Conservation (phyloP, 2,113 vertebrate species). For the Oncorhynchus tshawytscha region DNA sequence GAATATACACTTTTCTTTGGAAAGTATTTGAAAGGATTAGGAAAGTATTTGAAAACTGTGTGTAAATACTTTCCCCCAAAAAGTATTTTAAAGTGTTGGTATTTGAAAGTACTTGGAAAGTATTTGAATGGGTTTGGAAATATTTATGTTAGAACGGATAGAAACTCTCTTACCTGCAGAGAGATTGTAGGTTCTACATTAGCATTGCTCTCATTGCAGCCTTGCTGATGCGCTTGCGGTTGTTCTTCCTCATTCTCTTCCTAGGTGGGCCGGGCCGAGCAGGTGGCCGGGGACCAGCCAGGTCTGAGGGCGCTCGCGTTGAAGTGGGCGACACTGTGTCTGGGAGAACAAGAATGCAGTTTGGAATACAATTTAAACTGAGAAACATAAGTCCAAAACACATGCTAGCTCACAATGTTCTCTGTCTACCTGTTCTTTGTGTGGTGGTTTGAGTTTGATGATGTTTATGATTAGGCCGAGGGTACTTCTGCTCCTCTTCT, state of each 20-base stretch:
- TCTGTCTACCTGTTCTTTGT: slow-evolving; percentile 60
- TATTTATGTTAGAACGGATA: too few species aligned
- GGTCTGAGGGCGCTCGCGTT: slow-evolving; percentile 24
- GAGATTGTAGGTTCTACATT: slow-evolving; percentile 58
- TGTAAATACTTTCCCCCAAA: too few species aligned
- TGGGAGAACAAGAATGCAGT: slow-evolving; percentile 23
- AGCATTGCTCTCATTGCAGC: slow-evolving; percentile 78
- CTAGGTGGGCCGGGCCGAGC: slow-evolving; percentile 40
- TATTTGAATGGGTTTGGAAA: too few species aligned
- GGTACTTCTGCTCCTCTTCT: slow-evolving; percentile 44
- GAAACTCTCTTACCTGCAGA: slow-evolving; percentile 45
- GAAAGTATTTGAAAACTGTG: too few species aligned
- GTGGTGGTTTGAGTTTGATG: slow-evolving; percentile 59
- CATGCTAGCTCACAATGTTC: too few species aligned
- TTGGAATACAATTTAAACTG: too few species aligned
- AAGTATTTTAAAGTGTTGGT: too few species aligned
- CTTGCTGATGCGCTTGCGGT: slow-evolving; percentile 75
- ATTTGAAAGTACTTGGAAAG: too few species aligned
- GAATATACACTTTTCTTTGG: too few species aligned
- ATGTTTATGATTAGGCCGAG: slow-evolving; percentile 47
- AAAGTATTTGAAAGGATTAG: too few species aligned
- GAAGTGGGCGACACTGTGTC: slow-evolving; percentile 44
- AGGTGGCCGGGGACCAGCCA: slow-evolving; percentile 39
- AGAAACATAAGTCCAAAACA: too few species aligned
- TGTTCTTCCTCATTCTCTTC: slow-evolving; percentile 67